These are phyloP conservation scores for Syrista parreyssii DNA, from an alignment of 2,888 invertebrate species.

Conservation along the genomic window DNA sequence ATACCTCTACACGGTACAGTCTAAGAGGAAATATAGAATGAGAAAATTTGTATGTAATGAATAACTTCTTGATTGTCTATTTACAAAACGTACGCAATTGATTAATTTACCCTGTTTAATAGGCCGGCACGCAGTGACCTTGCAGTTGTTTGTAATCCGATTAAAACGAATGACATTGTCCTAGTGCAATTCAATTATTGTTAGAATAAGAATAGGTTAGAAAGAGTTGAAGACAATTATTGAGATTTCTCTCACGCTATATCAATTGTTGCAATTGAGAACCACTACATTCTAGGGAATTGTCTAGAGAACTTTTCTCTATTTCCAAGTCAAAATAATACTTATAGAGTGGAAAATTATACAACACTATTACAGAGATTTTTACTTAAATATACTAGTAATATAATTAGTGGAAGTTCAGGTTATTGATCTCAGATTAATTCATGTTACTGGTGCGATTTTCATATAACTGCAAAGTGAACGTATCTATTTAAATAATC, in stretches of 20 bases:
- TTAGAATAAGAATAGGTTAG: not conserved
- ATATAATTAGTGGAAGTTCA: not conserved
- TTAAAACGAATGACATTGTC: slow-evolving; percentile 41
- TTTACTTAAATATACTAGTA: not conserved
- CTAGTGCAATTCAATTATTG: not conserved
- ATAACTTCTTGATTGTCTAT: not conserved
- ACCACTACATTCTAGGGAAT: not conserved
- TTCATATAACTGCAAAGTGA: not conserved
- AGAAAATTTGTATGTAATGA: not conserved
- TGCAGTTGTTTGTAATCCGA: slow-evolving; percentile 32
- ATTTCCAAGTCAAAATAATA: not conserved
- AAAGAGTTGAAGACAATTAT: not conserved
- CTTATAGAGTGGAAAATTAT: not conserved
- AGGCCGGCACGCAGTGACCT: slow-evolving; percentile 31
- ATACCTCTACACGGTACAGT: slow-evolving; percentile 34
- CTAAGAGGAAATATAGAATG: slow-evolving; percentile 26
- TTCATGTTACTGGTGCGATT: not conserved
- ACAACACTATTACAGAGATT: not conserved
- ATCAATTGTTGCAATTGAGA: not conserved
- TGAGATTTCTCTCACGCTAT: not conserved
- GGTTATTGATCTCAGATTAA: not conserved
- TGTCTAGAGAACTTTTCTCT: not conserved
- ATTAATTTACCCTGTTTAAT: slow-evolving; percentile 39
- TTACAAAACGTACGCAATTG: not conserved
- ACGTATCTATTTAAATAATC: not conserved